Evolutionary conservation across 1,140 invertebrate species (phyloP), one percentile per base, ranked within the genome.

Genomic region (Drosophila seguyi): DNA sequence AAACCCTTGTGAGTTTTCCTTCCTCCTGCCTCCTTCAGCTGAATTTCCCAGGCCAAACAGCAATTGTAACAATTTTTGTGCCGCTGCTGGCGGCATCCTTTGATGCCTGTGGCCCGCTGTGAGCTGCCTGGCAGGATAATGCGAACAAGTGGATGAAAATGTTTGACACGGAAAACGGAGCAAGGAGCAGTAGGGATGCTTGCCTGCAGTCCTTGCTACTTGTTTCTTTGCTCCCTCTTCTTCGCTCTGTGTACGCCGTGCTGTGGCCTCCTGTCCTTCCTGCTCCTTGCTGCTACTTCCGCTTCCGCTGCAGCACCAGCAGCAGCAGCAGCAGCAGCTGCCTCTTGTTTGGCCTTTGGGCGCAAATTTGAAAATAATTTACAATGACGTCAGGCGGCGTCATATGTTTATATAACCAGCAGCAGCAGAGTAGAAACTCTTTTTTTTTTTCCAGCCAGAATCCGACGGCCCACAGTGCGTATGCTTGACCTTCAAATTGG

Each of bases 81-180:
- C 48, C 22, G 56, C 44, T 68, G 36, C 41, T 62, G n/a, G 79
- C 60, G 76, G 72, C 68, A 69, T 80, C 84, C 69, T 88, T 88
- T 88, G 80, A 88, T 68, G 80, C 60, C 41, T 31, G 57, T 56
- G 62, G 44, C 79, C 66, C 60, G 79, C 83, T 87, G 83, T 76
- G 82, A 74, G 50, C 67, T 72, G 72, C 55, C 55, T 58, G 61
- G 61, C 62, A 79, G 82, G 67, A 88, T 83, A 81, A 84, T 88
- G 80, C 81, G 81, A 74, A 88, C 84, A 88, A 88, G 85, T 88
- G 84, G 85, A 88, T 88, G 80, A 88, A 84, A 88, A 88, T 88
- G 80, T 88, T 90, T 90, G 84, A 88, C 84, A 88, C 85, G 84
- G 72, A 76, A 74, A 56, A 44, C 50, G 52, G 20, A 11, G 52